phyloP scores from a whole-genome alignment of 2,113 vertebrate genomes.

The Prunella himalayana region DNA sequence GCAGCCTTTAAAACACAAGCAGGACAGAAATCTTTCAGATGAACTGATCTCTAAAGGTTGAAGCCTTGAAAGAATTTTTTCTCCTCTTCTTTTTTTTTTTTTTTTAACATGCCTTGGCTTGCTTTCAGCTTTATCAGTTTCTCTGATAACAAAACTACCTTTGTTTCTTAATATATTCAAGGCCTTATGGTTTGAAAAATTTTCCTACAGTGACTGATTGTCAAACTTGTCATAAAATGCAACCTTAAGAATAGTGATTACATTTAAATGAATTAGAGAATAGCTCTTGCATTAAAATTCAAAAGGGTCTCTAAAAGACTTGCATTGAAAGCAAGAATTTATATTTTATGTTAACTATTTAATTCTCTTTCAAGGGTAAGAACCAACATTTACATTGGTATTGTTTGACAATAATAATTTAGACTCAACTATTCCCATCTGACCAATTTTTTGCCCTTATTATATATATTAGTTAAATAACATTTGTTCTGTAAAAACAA shows the following conservation, averaged over 20 bases:
- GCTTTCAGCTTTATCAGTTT: background rate
- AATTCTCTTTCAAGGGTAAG: background rate
- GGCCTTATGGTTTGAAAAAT: background rate
- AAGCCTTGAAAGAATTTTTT: background rate
- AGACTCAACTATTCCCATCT: background rate
- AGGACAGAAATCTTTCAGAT: background rate
- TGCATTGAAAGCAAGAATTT: background rate
- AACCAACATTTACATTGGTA: background rate
- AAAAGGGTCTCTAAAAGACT: background rate
- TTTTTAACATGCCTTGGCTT: background rate
- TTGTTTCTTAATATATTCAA: constrained; percentile 20
- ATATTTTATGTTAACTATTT: background rate
- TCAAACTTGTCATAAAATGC: constrained; percentile 18
- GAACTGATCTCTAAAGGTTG: constrained; percentile 16
- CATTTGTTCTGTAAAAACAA: background rate
- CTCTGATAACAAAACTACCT: background rate
- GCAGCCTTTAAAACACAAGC: background rate
- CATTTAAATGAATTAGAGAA: constrained; percentile 11
- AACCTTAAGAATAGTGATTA: background rate
- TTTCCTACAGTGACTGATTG: background rate
- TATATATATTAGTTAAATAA: background rate
- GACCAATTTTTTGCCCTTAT: background rate
- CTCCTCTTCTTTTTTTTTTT: too few relatives aligned
- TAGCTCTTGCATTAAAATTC: background rate
- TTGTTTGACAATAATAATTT: background rate